phyloP scores from a whole-genome alignment of 1,140 invertebrate species.

The Antheraea pernyi region DNA sequence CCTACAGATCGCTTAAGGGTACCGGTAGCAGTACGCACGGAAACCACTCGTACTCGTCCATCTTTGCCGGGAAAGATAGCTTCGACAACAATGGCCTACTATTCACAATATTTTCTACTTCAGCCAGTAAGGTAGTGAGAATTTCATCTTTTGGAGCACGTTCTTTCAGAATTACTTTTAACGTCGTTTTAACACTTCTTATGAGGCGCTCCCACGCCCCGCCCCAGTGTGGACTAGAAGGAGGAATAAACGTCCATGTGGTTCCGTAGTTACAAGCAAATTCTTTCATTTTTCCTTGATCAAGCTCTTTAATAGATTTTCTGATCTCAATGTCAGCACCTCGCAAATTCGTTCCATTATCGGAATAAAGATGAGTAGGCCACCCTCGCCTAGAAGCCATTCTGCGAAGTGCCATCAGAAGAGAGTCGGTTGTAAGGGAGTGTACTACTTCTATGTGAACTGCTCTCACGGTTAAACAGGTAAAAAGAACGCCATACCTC shows the following conservation, averaged over 20 bases:
- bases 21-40: too few species aligned
- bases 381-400: constrained; percentile 22
- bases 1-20: too few species aligned
- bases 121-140: too few species aligned
- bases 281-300: constrained; percentile 19
- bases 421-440: constrained; percentile 15
- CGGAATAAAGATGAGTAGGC: constrained; percentile 24
- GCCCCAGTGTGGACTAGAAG: constrained; percentile 46
- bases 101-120: too few species aligned
- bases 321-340: constrained; percentile 34
- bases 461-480: constrained; percentile 46
- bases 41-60: too few species aligned
- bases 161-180: too few species aligned
- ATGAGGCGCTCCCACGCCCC: too few species aligned
- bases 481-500: constrained; percentile 56
- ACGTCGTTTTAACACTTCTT: too few species aligned
- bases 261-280: constrained; percentile 16
- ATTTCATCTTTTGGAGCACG: too few species aligned
- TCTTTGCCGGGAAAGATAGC: too few species aligned
- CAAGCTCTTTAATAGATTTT: constrained; percentile 19
- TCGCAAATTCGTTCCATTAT: constrained; percentile 48
- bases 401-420: constrained; percentile 26
- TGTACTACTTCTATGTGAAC: constrained; percentile 31
- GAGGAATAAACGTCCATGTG: constrained; percentile 57
- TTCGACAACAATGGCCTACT: too few species aligned